These are phyloP conservation scores for Enteromius mattozi DNA, from an alignment of 2,797 vertebrate species.

Conservation along the genomic window DNA sequence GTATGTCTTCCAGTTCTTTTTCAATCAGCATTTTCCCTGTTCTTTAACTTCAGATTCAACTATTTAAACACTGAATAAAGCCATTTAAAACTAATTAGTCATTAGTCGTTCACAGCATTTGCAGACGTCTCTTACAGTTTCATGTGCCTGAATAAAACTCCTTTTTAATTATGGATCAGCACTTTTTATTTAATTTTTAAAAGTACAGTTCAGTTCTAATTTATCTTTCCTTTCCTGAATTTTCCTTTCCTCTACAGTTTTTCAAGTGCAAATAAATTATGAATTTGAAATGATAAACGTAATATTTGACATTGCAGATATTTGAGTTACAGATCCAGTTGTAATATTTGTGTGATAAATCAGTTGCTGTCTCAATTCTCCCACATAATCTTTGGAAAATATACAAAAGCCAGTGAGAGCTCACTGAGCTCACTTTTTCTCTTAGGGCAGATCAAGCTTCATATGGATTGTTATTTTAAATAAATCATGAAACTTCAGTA, in stretches of 20 bases:
- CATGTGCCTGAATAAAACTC: background rate
- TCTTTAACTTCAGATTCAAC: background rate
- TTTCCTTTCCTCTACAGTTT: background rate
- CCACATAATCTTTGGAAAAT: background rate
- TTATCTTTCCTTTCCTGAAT: background rate
- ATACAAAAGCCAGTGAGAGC: background rate
- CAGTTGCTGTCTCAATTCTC: background rate
- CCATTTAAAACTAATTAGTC: background rate
- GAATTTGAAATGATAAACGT: background rate
- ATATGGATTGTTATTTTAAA: background rate
- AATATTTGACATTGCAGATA: background rate
- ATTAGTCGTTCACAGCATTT: background rate
- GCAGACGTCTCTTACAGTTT: background rate
- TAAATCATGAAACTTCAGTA: background rate
- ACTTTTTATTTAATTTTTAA: conserved; percentile 7
- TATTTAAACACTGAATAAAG: background rate
- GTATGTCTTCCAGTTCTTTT: background rate
- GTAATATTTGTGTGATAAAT: background rate
- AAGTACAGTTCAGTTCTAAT: background rate
- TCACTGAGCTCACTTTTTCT: background rate
- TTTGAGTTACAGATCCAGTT: background rate
- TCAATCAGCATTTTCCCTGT: background rate
- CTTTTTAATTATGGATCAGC: background rate
- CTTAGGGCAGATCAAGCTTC: background rate
- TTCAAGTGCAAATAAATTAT: background rate